Percentiles rank a stretch among this genome's conserved stretches.
These are phyloP conservation scores for Epizoanthus illoricatus DNA, from an alignment of 92 coral and sea anemone genomes.

Conservation along the genomic window DNA sequence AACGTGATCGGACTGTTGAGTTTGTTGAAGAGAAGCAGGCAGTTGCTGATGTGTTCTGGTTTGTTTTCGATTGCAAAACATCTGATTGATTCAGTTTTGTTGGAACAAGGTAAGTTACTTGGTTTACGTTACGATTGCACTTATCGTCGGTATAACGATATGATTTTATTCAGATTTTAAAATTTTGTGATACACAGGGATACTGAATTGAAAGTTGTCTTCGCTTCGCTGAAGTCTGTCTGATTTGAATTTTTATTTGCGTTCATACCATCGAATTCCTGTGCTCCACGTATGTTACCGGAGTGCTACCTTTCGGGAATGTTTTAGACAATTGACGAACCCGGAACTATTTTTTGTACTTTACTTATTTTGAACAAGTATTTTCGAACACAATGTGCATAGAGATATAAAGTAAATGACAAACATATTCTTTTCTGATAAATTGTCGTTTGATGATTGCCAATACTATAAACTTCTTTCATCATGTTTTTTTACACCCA, in stretches of 20 bases:
- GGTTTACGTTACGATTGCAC: neutral
- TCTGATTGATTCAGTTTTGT: neutral
- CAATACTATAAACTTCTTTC: neutral
- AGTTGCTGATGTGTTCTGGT: neutral
- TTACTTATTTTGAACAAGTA: no score
- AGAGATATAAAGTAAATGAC: no score
- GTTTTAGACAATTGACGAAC: neutral
- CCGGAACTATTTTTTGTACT: neutral
- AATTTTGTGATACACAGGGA: neutral
- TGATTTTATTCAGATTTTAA: neutral
- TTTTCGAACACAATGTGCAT: no score
- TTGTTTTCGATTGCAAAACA: conserved; percentile 8
- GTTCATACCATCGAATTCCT: neutral
- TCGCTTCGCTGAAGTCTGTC: neutral
- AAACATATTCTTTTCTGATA: no score
- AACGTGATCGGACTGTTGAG: conserved; percentile 4
- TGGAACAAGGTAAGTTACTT: conserved; percentile 22
- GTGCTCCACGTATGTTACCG: conserved; percentile 13
- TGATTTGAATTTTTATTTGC: neutral
- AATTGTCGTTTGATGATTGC: no score
- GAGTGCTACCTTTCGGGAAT: neutral
- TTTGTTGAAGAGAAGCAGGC: conserved; percentile 13
- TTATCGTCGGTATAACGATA: neutral
- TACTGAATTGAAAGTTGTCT: neutral
- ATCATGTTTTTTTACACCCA: neutral